A percentile compares a stretch with the other conserved stretches of the same genome.
These are phyloP conservation scores for Gastrophryne carolinensis DNA, from an alignment of 2,797 vertebrate genomes.

Conservation along the genomic window DNA sequence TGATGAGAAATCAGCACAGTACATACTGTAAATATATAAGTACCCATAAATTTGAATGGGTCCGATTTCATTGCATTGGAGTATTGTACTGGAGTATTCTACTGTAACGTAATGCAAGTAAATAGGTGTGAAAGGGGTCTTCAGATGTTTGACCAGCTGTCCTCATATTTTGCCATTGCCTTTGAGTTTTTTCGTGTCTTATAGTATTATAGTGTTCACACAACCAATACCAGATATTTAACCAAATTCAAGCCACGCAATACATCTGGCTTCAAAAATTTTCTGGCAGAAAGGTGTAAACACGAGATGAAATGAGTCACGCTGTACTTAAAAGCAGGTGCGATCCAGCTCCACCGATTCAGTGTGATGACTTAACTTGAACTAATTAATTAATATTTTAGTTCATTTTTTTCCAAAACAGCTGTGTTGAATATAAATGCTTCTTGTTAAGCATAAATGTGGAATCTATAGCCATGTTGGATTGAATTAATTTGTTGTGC, in stretches of 20 bases:
- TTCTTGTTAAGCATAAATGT: neutral
- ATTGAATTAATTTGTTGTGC: slow-evolving; percentile 23
- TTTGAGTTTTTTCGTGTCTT: neutral
- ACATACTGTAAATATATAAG: too few relatives aligned
- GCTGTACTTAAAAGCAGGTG: slow-evolving; percentile 10
- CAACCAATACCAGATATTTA: slow-evolving; percentile 18
- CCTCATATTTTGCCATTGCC: too few relatives aligned
- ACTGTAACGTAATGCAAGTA: too few relatives aligned
- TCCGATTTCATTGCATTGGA: too few relatives aligned
- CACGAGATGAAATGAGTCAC: neutral
- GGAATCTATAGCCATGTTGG: neutral
- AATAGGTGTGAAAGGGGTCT: too few relatives aligned
- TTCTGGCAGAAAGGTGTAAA: neutral
- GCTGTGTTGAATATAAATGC: slow-evolving; percentile 13
- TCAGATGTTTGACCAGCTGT: too few relatives aligned
- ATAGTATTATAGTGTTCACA: neutral
- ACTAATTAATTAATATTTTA: slow-evolving; percentile 1
- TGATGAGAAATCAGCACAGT: too few relatives aligned
- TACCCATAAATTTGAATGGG: too few relatives aligned
- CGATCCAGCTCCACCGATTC: neutral
- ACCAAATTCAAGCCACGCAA: slow-evolving; percentile 2
- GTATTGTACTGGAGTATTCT: too few relatives aligned
- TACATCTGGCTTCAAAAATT: slow-evolving; percentile 12
- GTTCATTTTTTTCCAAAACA: neutral
- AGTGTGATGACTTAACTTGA: neutral